These are phyloP conservation scores for Amphiura filiformis DNA, from an alignment of 35 echinoderm and acorn worm genomes.

Conservation along the genomic window DNA sequence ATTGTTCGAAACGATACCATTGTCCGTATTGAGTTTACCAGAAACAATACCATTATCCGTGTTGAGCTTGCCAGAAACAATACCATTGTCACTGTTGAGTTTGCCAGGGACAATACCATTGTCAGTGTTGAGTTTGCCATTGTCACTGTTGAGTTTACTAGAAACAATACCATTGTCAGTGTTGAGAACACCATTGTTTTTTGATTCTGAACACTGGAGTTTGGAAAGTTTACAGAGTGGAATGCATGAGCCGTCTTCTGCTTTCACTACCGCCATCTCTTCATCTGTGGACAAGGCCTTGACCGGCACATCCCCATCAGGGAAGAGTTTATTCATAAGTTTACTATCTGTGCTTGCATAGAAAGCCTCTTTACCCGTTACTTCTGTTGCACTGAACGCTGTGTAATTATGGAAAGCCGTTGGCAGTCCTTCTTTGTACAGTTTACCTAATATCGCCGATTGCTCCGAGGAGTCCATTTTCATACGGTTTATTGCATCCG, in stretches of 20 bases:
- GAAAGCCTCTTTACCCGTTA: conserved; percentile 12
- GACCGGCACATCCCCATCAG: neutral
- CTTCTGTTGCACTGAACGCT: conserved; percentile 3
- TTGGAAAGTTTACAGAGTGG: neutral
- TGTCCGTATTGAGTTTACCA: too few relatives aligned
- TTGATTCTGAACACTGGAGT: neutral
- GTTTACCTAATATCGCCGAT: conserved; percentile 34
- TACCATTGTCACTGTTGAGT: too few relatives aligned
- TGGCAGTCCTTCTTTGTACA: conserved; percentile 49
- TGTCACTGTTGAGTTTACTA: too few relatives aligned
- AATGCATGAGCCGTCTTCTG: neutral
- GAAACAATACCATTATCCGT: too few relatives aligned
- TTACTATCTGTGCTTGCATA: conserved; percentile 28
- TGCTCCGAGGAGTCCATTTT: conserved; percentile 74
- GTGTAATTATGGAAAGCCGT: conserved; percentile 80
- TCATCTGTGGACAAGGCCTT: neutral
- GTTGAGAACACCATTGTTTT: neutral
- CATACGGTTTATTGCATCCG: conserved; percentile 84
- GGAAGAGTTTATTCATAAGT: conserved; percentile 21
- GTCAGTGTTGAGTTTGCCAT: neutral
- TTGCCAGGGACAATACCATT: too few relatives aligned
- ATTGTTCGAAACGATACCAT: neutral
- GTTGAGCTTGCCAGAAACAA: neutral
- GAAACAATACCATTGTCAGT: too few relatives aligned
- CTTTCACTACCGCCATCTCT: neutral